Percentiles rank a stretch among this genome's conserved stretches.
Conservation (phyloP, 2,888 invertebrate species). For the Nesidiocoris tenuis region DNA sequence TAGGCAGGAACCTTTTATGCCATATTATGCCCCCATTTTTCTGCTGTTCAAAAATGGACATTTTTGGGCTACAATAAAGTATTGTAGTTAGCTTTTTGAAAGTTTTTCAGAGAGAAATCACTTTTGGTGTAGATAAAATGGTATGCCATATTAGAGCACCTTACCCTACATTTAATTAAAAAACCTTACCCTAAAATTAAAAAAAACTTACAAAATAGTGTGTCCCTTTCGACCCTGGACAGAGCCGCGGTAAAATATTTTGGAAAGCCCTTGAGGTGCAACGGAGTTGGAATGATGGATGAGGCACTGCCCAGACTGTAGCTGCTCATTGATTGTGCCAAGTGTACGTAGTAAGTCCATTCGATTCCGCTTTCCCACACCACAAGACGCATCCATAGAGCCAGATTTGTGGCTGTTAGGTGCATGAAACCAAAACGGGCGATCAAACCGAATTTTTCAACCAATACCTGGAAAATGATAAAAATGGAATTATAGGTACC, state of each 20-base stretch:
- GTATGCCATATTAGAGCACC: no score
- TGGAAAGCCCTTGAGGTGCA: constrained; percentile 56
- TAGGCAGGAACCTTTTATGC: no score
- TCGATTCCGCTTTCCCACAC: constrained; percentile 60
- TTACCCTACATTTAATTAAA: no score
- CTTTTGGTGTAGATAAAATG: no score
- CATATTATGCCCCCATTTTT: no score
- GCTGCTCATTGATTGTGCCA: constrained; percentile 53
- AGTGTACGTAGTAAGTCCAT: constrained; percentile 58
- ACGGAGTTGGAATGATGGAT: constrained; percentile 54
- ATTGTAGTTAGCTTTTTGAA: no score
- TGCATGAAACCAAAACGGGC: constrained; percentile 61
- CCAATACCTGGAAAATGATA: constrained; percentile 56
- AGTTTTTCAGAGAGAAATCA: no score
- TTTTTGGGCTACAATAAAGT: no score
- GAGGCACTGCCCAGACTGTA: constrained; percentile 50
- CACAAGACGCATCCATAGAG: constrained; percentile 59
- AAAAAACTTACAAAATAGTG: constrained; percentile 52
- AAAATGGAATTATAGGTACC: no score
- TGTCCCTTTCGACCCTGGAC: constrained; percentile 52
- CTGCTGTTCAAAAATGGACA: no score
- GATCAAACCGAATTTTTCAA: constrained; percentile 58
- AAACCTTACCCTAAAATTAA: no score
- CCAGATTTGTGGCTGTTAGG: constrained; percentile 59
- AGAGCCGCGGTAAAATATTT: constrained; percentile 54